These are phyloP conservation scores for Nettapus auritus DNA, from an alignment of 2,113 vertebrate genomes.

Conservation along the genomic window DNA sequence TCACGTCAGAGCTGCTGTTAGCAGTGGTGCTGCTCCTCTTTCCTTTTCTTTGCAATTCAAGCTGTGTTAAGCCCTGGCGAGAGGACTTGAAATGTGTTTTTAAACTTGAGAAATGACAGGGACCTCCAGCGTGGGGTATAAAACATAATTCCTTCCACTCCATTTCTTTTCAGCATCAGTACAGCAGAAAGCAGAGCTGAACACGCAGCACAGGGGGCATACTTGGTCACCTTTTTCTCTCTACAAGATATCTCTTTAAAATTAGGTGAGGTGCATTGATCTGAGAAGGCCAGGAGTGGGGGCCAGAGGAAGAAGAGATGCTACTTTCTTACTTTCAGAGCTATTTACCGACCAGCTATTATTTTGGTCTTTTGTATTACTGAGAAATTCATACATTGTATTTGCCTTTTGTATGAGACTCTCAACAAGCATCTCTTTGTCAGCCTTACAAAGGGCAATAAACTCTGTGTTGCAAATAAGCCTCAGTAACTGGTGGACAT, in stretches of 20 bases:
- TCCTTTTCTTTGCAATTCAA: neutral
- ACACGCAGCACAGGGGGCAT: neutral
- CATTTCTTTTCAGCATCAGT: neutral
- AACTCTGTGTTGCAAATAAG: conserved; percentile 78
- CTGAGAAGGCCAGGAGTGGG: neutral
- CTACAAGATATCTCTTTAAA: conserved; percentile 13
- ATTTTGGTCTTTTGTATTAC: conserved; percentile 62
- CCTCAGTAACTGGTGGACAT: conserved; percentile 75
- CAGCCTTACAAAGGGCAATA: conserved; percentile 77
- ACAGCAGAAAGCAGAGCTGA: neutral
- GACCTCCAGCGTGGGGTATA: neutral
- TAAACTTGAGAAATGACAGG: neutral
- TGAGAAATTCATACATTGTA: conserved; percentile 81
- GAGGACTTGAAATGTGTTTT: neutral
- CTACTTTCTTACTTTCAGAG: conserved; percentile 27
- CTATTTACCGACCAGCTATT: conserved; percentile 53
- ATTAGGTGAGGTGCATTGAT: neutral
- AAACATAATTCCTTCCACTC: neutral
- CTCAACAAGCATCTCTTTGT: conserved; percentile 82
- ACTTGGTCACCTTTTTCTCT: neutral
- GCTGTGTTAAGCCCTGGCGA: rapidly evolving
- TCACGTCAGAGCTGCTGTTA: neutral
- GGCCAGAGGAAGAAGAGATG: conserved; percentile 5
- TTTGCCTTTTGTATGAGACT: conserved; percentile 80
- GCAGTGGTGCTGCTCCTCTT: neutral